Base-by-base conservation (phyloP, 2,113 vertebrate species). In the Ascaphus truei region DNA sequence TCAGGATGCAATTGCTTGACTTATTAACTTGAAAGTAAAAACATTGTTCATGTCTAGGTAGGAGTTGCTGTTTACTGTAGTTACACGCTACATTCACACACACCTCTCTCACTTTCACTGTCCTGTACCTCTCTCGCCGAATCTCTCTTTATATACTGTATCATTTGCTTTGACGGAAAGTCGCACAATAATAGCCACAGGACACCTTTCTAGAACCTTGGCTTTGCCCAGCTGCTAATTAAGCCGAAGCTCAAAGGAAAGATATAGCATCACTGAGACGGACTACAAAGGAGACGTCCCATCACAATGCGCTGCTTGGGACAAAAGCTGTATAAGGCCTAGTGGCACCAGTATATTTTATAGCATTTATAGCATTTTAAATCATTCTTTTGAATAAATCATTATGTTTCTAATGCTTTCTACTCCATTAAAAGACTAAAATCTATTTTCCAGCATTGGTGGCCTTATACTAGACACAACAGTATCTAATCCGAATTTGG, bases 391-490 rank as follows among this genome's bases (percentile, higher is more conserved):
- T 69, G 52, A 69, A 61, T 52, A 69, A 61, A 52, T 51, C 10
- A 52, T 71, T 37, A 71, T 36, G 23, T 69, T 50, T 33, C 66
- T 60, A 20, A 10, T 30, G 23, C 31, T 16, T 12, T 30, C 57
- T 52, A 12, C 26, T 31, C n/a, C 11, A 51, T 43, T 29, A 53
- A 63, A 25, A 26, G 45, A 26, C 30, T 50, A n/a, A 37, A 30
- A 34, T 13, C 9, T 61, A 7, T 12, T 66, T 89, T 85, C 75
- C 90, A 99, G 96, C 83, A 96, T 99, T 66, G 96, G 96, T 74
- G 96, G 96, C 61, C 94, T 99, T 84, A 99, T 99, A 85, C 85
- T 99, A 90, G 97, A 96, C 85, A 98, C 96, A 83, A 99, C 97
- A 3, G 94, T 98, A 80, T 96, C 97, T 3, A 90, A 99, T 78